Evolutionary conservation across 1,140 invertebrate species (phyloP), one percentile per base, ranked within the genome.

Genomic region (Drosophila saltans): DNA sequence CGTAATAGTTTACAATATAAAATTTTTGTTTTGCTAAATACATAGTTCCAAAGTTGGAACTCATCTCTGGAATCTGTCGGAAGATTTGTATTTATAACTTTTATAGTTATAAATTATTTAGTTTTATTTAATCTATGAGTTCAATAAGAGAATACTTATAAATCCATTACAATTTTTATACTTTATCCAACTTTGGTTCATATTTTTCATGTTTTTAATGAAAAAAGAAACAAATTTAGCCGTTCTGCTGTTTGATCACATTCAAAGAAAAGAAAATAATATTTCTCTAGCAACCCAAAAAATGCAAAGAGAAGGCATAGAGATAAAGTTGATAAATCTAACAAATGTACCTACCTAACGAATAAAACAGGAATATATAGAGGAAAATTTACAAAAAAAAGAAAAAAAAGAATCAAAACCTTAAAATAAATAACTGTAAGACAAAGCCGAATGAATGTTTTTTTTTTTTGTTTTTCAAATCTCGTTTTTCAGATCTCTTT

Each of bases 261-360:
- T 16, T 16, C 16, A 16, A 16, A 16, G 16, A 16, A 16, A 16
- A 16, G 16, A 16, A 4, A 30, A 30, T 30, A 30, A 7, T 7
- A 45, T 6, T n/a, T 7, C 16, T 30, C 39, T 16, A 11, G 11
- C 6, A 11, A 1, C 16, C 11, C 21, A 36, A 62, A 55, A 40
- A 60, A 59, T 33, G 36, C 70, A 58, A 41, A 26, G 33, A 36
- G 33, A 3, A 76, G 69, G 57, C 66, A 43, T 45, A 48, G 58
- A 36, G 40, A 41, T 39, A 75, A 59, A 75, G 58, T 75, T 75
- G 63, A 68, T 11, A 75, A 68, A 75, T 75, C 39, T 75, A 76
- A 72, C 74, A 40, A 59, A 65, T 58, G 70, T 74, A 74, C 72
- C 72, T 72, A 52, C 40, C 24, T 26, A 16, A 36, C 48, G n/a